Evolutionary conservation across 37 sponge, comb jelly and placozoan species (phyloP).

Genomic region (Oscarella lobularis): DNA sequence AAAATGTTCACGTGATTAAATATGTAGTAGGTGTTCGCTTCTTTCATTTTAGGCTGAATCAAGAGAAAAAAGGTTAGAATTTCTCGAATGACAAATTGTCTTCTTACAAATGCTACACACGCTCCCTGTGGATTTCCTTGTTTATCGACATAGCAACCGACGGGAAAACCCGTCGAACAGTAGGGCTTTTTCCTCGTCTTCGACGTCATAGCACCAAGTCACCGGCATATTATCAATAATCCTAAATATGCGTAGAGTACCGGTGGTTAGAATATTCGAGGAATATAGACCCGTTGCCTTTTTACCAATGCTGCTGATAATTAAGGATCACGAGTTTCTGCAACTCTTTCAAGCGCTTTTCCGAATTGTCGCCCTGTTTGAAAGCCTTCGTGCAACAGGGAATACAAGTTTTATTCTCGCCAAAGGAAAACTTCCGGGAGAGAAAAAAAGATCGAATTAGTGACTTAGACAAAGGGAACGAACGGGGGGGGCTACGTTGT

Average conservation of each 20-base stretch:
- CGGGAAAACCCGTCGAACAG: slow-evolving; percentile 87
- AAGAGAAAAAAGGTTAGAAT: too few species aligned
- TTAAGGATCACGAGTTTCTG: not conserved
- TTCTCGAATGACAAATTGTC: too few species aligned
- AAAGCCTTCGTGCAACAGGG: too few species aligned
- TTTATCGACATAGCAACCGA: slow-evolving; percentile 81
- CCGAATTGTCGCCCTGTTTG: not conserved
- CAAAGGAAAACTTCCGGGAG: too few species aligned
- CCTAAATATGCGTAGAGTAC: too few species aligned
- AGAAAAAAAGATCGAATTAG: too few species aligned
- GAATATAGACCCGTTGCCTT: too few species aligned
- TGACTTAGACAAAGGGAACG: not conserved
- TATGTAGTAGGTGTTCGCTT: slow-evolving; percentile 23
- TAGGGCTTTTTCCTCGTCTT: slow-evolving; percentile 30
- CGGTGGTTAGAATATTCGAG: too few species aligned
- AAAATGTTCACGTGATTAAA: slow-evolving; percentile 76
- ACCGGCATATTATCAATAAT: slow-evolving; percentile 99
- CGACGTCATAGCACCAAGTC: slow-evolving; percentile 73
- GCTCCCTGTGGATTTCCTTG: slow-evolving; percentile 38
- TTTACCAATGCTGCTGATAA: not conserved
- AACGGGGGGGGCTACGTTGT: not conserved
- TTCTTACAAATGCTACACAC: slow-evolving; percentile 64
- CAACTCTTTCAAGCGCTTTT: not conserved
- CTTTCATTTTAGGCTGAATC: not conserved
- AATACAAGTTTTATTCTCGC: too few species aligned